These are phyloP conservation scores for Aix galericulata DNA, from an alignment of 2,113 vertebrate species.

Conservation along the genomic window DNA sequence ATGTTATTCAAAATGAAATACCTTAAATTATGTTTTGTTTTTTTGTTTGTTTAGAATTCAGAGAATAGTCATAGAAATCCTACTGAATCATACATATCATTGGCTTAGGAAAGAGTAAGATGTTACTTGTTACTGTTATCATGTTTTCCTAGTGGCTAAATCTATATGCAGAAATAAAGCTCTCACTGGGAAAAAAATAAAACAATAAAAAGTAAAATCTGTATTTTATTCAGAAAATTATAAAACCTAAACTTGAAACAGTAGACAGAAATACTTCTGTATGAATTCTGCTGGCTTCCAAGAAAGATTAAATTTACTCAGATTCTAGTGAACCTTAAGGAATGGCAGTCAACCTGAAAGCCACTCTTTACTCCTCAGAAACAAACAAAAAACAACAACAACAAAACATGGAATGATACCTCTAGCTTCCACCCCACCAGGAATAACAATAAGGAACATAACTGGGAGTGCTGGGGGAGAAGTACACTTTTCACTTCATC, in stretches of 20 bases:
- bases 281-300: neutral
- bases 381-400: too few species aligned
- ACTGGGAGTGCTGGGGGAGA: neutral
- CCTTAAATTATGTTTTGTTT: fast-evolving
- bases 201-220: neutral
- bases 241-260: neutral
- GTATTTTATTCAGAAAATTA: neutral
- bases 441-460: neutral
- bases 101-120: neutral
- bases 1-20: neutral
- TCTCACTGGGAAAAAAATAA: neutral
- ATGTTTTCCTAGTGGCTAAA: neutral
- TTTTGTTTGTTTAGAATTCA: neutral
- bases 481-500: neutral
- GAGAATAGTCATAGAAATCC: neutral
- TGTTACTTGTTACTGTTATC: neutral
- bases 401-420: neutral
- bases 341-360: neutral
- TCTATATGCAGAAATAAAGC: neutral
- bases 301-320: neutral
- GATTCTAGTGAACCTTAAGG: neutral
- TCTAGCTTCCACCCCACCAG: fast-evolving
- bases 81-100: neutral
- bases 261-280: neutral
- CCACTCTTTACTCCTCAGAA: neutral